Conservation (phyloP, 2,797 vertebrate genomes). For the Pelochelys cantorii region DNA sequence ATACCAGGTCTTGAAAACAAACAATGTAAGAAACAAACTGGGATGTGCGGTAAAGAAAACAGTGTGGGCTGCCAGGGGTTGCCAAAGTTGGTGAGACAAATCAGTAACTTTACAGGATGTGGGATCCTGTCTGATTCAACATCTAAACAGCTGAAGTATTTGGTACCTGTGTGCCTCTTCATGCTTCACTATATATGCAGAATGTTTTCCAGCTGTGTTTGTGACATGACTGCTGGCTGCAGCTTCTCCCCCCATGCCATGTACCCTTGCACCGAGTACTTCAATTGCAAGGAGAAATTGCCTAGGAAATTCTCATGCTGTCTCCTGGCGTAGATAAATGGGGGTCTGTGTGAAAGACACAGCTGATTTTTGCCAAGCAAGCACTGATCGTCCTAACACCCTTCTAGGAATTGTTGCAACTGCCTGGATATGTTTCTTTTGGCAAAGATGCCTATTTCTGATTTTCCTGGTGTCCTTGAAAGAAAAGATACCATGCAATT, state of each 20-base stretch:
- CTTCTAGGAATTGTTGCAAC: neutral
- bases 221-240: neutral
- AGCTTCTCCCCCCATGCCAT: neutral
- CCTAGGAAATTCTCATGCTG: neutral
- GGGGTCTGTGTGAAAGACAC: neutral
- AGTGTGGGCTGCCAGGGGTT: neutral
- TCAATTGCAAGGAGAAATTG: neutral
- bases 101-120: neutral
- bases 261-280: neutral
- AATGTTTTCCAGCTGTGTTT: neutral
- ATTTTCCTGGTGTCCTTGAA: neutral
- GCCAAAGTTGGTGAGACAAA: neutral
- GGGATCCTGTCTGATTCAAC: neutral
- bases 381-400: neutral
- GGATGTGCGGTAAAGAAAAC: neutral
- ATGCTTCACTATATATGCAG: neutral
- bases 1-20: neutral
- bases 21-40: constrained; percentile 11
- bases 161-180: neutral
- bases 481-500: neutral
- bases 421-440: neutral
- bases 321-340: neutral
- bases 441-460: neutral
- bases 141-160: neutral
- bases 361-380: neutral